Evolutionary conservation across 2,888 invertebrate genomes (phyloP), one percentile per base, ranked within the genome.

Genomic region (Monopis laevigella): DNA sequence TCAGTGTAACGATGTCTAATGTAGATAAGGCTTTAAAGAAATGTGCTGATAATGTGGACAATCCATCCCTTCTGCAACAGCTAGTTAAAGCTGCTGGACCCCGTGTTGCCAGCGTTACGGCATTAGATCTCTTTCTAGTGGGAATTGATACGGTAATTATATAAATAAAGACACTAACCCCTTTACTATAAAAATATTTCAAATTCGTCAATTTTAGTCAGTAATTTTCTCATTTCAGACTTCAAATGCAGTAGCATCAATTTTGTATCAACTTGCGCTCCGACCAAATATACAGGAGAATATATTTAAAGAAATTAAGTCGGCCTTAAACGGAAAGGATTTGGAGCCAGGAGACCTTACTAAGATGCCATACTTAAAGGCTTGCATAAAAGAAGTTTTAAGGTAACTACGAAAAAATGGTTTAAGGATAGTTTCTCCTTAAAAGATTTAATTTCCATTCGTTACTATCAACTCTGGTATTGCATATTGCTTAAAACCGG

Each of bases 141-240:
- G 91, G 91, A n/a, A 86, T 92, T 32, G 90, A 89, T 51, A 91
- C 92, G 54, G 91, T 88, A 59, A 58, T 70, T 54, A 19, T n/a
- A n/a, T n/a, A n/a, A n/a, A n/a, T n/a, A n/a, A n/a, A n/a, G n/a
- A n/a, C n/a, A n/a, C n/a, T n/a, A n/a, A n/a, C n/a, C n/a, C n/a
- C n/a, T n/a, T n/a, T n/a, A n/a, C n/a, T n/a, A n/a, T n/a, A n/a
- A n/a, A n/a, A n/a, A n/a, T n/a, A n/a, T n/a, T n/a, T n/a, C n/a
- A n/a, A n/a, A n/a, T n/a, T n/a, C n/a, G n/a, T n/a, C n/a, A n/a
- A n/a, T n/a, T n/a, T n/a, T n/a, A n/a, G n/a, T n/a, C n/a, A n/a
- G n/a, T n/a, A n/a, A n/a, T n/a, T n/a, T n/a, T 29, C n/a, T 10
- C 27, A 44, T 65, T 71, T 19, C 62, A 90, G 90, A 90, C 90